A percentile compares a stretch with the other conserved stretches of the same genome.
Conservation (phyloP, 2,113 vertebrate species). For the Hemiprocne comata region DNA sequence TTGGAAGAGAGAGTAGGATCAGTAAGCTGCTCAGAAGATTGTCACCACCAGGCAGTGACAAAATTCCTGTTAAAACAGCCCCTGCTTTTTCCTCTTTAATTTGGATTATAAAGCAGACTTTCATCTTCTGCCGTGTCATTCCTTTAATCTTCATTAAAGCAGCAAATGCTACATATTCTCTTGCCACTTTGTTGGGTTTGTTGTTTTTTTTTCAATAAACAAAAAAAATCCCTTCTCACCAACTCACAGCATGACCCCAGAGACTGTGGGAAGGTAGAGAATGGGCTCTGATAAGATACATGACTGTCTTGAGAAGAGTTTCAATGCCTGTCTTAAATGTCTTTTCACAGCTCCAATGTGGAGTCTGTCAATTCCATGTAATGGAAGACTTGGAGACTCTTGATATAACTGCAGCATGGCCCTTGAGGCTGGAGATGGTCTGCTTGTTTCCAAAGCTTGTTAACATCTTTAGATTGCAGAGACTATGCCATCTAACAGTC, state of each 20-base stretch:
- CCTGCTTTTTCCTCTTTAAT: not conserved
- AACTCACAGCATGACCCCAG: not conserved
- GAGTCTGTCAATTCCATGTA: not conserved
- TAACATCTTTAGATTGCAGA: not conserved
- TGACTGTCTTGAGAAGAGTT: not conserved
- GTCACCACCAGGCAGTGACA: not conserved
- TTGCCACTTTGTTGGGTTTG: not conserved
- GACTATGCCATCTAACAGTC: not conserved
- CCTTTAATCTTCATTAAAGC: conserved; percentile 4
- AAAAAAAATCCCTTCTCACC: not conserved
- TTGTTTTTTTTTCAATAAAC: not conserved
- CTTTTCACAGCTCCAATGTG: not conserved
- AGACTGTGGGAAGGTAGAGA: not conserved
- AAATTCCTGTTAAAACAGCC: not conserved
- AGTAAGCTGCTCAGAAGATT: not conserved
- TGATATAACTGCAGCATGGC: not conserved
- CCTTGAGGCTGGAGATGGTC: not conserved
- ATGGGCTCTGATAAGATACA: not conserved
- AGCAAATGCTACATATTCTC: not conserved
- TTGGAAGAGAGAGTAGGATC: not conserved
- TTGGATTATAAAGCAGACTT: not conserved
- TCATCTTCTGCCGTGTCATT: not conserved
- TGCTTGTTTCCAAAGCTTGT: not conserved
- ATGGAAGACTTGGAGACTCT: not conserved
- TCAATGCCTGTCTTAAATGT: not conserved